Conservation (phyloP, 2,797 vertebrate species). For the Acanthurus leucopareius region DNA sequence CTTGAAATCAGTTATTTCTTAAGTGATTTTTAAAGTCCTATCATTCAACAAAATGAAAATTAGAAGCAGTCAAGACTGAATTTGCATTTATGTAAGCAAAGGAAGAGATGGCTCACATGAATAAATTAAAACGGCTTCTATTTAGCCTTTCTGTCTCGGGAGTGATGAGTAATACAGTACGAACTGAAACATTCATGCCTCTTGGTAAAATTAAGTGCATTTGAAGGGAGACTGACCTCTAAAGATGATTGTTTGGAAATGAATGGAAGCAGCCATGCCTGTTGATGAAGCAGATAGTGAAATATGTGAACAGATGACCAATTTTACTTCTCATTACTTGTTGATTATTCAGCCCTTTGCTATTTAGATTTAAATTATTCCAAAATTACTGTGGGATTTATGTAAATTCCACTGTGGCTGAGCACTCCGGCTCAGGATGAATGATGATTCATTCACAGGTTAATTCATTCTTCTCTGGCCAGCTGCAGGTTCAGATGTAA, state of each 20-base stretch:
- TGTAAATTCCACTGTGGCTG: conserved; percentile 73
- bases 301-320: conserved; percentile 80
- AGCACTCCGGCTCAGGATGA: conserved; percentile 44
- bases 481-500: conserved; percentile 82
- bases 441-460: conserved; percentile 78
- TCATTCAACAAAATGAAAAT: conserved; percentile 92
- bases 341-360: conserved; percentile 76
- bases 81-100: conserved; percentile 88
- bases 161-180: conserved; percentile 68
- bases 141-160: conserved; percentile 75
- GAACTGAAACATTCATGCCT: conserved; percentile 66
- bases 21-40: conserved; percentile 92
- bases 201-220: conserved; percentile 56
- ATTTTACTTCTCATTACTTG: conserved; percentile 80
- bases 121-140: conserved; percentile 90
- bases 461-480: conserved; percentile 80
- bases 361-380: conserved; percentile 80
- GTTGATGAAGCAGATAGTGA: conserved; percentile 63
- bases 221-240: conserved; percentile 60
- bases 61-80: conserved; percentile 89
- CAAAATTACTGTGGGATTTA: conserved; percentile 73
- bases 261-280: conserved; percentile 58
- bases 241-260: conserved; percentile 72
- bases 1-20: conserved; percentile 89
- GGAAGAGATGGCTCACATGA: conserved; percentile 86